Evolutionary conservation across 2,113 vertebrate species (phyloP).

Genomic region (Rhinoderma darwinii): DNA sequence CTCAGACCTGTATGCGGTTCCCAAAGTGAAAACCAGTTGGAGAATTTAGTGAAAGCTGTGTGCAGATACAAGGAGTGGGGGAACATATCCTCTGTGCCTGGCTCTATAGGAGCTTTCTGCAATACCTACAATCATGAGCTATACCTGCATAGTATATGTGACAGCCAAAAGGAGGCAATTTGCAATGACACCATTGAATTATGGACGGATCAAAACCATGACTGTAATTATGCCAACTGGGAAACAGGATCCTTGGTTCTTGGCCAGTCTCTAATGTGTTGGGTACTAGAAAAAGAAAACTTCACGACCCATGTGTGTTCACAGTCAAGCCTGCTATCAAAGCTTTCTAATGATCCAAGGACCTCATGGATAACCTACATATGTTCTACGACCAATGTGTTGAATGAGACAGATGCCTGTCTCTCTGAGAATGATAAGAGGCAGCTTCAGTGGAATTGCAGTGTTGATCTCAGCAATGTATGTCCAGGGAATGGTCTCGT

Average conservation of each 20-base stretch:
- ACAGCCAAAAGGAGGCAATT: neutral
- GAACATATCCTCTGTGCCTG: neutral
- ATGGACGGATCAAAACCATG: neutral
- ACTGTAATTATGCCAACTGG: slow-evolving; percentile 3
- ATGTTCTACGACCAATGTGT: slow-evolving; percentile 63
- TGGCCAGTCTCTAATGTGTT: slow-evolving; percentile 28
- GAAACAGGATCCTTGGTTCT: neutral
- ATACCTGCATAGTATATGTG: neutral
- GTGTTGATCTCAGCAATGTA: slow-evolving; percentile 64
- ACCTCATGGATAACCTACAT: slow-evolving; percentile 71
- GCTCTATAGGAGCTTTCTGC: slow-evolving; percentile 23
- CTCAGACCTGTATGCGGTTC: slow-evolving; percentile 15
- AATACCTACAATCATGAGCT: neutral
- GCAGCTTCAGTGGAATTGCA: slow-evolving; percentile 75
- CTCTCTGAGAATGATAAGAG: slow-evolving; percentile 65
- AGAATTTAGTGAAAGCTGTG: neutral
- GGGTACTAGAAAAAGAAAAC: slow-evolving; percentile 12
- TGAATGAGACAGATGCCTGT: slow-evolving; percentile 60
- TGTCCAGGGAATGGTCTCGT: slow-evolving; percentile 69
- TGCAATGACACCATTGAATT: neutral
- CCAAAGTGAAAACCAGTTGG: neutral
- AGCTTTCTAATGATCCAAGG: slow-evolving; percentile 68
- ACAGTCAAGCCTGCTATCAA: slow-evolving; percentile 58
- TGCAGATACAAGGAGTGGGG: slow-evolving; percentile 37
- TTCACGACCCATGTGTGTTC: slow-evolving; percentile 20